These are phyloP conservation scores for Lasioglossum albipes DNA, from an alignment of 1,140 invertebrate genomes.

Conservation along the genomic window DNA sequence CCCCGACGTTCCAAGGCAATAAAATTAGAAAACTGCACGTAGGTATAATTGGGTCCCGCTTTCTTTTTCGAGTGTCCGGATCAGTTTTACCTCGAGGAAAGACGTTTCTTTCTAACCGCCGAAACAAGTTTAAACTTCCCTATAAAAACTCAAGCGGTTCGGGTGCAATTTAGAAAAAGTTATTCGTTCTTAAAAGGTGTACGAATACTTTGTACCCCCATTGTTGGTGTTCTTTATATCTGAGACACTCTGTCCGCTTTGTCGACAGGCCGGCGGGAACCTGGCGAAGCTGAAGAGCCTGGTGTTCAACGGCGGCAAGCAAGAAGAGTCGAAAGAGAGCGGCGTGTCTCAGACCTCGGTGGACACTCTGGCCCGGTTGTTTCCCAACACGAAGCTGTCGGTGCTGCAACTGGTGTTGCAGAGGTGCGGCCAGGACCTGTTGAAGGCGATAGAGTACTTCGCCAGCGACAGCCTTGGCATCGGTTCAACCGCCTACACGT, in stretches of 20 bases:
- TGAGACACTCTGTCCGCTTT: not conserved
- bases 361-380: conserved; percentile 91
- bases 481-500: conserved; percentile 43
- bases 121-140: too few relatives aligned
- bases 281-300: conserved; percentile 25
- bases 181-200: too few relatives aligned
- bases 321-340: conserved; percentile 54
- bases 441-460: conserved; percentile 88
- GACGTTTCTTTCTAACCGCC: too few relatives aligned
- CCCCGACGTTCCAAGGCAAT: too few relatives aligned
- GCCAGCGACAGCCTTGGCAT: conserved; percentile 66
- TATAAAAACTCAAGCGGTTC: too few relatives aligned
- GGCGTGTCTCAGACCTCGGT: conserved; percentile 84
- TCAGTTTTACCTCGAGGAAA: too few relatives aligned
- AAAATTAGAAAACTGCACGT: too few relatives aligned
- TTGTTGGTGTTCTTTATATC: too few relatives aligned
- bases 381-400: conserved; percentile 91
- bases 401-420: conserved; percentile 93
- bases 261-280: not conserved
- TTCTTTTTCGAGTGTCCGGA: too few relatives aligned
- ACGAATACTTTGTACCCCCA: not conserved
- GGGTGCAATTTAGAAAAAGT: too few relatives aligned
- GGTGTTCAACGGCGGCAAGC: conserved; percentile 28
- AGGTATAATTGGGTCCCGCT: too few relatives aligned
- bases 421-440: conserved; percentile 91